These are phyloP conservation scores for Plemyria rubiginata DNA, from an alignment of 2,888 invertebrate genomes.

Conservation along the genomic window DNA sequence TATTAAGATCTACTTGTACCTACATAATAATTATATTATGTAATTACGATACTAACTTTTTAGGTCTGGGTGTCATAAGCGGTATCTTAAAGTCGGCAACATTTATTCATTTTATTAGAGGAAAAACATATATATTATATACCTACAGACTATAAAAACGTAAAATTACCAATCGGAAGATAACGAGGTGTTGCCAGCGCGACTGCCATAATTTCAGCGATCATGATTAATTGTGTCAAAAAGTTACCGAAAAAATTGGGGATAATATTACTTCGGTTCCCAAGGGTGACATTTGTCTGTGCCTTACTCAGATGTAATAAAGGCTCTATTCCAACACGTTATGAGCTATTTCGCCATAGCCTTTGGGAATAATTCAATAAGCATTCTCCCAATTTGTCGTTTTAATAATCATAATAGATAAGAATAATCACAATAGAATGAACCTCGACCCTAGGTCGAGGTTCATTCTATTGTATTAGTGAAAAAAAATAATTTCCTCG, in stretches of 20 bases:
- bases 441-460: no score
- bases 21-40: no score
- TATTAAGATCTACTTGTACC: no score
- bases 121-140: no score
- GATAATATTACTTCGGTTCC: slow-evolving; percentile 30
- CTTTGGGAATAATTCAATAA: slow-evolving; percentile 17
- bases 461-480: background rate
- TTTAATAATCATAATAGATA: slow-evolving; percentile 17
- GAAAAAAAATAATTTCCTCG: background rate
- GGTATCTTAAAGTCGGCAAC: no score
- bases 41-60: no score
- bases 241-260: slow-evolving; percentile 27
- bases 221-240: slow-evolving; percentile 34
- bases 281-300: slow-evolving; percentile 26
- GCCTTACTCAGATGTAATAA: slow-evolving; percentile 13
- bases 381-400: slow-evolving; percentile 16
- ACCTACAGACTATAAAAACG: no score
- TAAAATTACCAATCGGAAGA: no score
- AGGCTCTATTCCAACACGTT: slow-evolving; percentile 13
- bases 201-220: slow-evolving; percentile 31
- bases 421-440: no score
- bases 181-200: slow-evolving; percentile 31
- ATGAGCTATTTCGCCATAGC: slow-evolving; percentile 8
- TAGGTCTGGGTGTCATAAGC: no score
- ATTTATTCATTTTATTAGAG: no score